Base-by-base conservation (phyloP, 1,140 invertebrate species). In the Aphelenchoides avenae region DNA sequence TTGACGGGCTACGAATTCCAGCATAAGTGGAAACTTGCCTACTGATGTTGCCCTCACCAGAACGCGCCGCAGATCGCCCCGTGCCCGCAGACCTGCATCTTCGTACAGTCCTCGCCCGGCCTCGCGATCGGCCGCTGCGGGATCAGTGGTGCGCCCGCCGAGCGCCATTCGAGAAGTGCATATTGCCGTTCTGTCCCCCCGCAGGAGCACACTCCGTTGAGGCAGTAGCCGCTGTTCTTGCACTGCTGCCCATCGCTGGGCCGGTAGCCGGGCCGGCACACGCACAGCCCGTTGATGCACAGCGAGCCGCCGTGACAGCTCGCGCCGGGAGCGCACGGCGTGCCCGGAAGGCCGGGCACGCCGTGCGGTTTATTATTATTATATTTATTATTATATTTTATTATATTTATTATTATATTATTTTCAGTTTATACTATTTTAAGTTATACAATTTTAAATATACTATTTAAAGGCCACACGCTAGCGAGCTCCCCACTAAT, bases 101-200 rank as follows among this genome's bases (percentile, higher is more conserved):
- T 41, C 3, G 59, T 53, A 36, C 71, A 73, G 33, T 73, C 71
- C 42, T 76, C 71, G 5, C 71, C 71, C 11, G 65, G 74, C 15
- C 57, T 39, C 9, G 63, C 51, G 5, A 52, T n/a, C 26, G 59
- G 48, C 7, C 55, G 24, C n/a, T 52, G 27, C n/a, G 55, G 29
- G 29, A 65, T 13, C 53, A 44, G 36, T 22, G 53, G 6, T 30
- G 30, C 13, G 52, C 5, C 49, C 50, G 7, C 57, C 48, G 20
- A 60, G 46, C 3, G 57, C 7, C 3, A 15, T 60, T 57, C 31
- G n/a, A n/a, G n/a, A n/a, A n/a, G n/a, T n/a, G n/a, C n/a, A n/a
- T n/a, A n/a, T n/a, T n/a, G n/a, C n/a, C n/a, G n/a, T n/a, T n/a
- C n/a, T n/a, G n/a, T n/a, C n/a, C n/a, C n/a, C n/a, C 20, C 20